Evolutionary conservation across 1,140 invertebrate species (phyloP).

Genomic region (Sinonovacula constricta): DNA sequence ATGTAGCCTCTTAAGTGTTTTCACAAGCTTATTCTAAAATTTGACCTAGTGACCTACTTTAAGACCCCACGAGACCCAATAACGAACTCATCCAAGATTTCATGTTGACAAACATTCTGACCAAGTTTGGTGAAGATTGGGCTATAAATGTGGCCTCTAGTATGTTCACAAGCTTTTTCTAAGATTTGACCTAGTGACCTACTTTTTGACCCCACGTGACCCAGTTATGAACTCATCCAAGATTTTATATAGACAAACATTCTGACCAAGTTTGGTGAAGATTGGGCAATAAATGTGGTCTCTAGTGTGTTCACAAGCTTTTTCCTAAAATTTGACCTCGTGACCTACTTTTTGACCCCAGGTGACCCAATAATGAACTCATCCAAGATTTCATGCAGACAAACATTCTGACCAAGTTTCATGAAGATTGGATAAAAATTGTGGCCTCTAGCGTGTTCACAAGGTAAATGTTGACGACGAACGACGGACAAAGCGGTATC

Average conservation of each 20-base stretch:
- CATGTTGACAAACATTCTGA: neutral
- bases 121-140: neutral
- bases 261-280: neutral
- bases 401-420: neutral
- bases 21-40: neutral
- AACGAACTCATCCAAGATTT: neutral
- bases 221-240: neutral
- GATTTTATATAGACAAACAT: neutral
- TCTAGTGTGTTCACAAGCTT: neutral
- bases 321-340: neutral
- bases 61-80: neutral
- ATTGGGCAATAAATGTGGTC: neutral
- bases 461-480: neutral
- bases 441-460: neutral
- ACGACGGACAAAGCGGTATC: neutral
- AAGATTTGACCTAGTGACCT: neutral
- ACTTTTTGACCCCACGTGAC: neutral
- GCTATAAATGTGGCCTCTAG: neutral
- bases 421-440: neutral
- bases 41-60: neutral
- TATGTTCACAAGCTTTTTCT: neutral
- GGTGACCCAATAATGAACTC: neutral
- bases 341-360: neutral
- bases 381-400: neutral
- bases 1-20: neutral